Percentiles rank a stretch among this genome's conserved stretches.
These are phyloP conservation scores for Tapirus terrestris DNA, from an alignment of 2,113 vertebrate genomes.

Conservation along the genomic window DNA sequence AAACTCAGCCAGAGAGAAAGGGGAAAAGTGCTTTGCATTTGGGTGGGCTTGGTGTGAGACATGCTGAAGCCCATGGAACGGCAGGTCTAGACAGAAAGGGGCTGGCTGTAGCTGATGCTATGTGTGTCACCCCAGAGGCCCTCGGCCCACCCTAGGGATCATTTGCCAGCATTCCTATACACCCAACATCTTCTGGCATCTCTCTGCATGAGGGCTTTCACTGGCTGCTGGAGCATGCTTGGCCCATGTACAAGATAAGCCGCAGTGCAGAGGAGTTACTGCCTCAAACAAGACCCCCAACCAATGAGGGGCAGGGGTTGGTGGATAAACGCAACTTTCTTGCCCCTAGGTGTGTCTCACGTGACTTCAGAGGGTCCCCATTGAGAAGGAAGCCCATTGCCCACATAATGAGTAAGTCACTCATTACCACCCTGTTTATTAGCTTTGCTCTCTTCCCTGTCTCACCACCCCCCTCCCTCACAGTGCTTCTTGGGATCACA, in stretches of 20 bases:
- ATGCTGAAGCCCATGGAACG: neutral
- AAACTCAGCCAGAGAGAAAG: slow-evolving; percentile 64
- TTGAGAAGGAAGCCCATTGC: neutral
- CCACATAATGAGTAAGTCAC: neutral
- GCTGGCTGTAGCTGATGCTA: neutral
- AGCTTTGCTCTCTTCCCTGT: neutral
- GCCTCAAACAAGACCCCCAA: neutral
- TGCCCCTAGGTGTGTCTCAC: neutral
- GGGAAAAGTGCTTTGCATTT: neutral
- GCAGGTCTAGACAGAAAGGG: neutral
- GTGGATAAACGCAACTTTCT: neutral
- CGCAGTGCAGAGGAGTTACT: neutral
- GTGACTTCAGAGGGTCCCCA: neutral
- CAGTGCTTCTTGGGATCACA: neutral
- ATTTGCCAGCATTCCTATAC: neutral
- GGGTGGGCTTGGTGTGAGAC: neutral
- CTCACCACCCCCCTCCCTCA: no score
- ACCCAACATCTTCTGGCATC: neutral
- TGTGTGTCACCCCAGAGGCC: no score
- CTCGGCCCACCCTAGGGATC: neutral
- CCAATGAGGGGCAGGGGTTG: neutral
- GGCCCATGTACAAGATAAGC: neutral
- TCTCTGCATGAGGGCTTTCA: neutral
- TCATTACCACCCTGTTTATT: neutral
- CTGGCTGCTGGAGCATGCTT: neutral